Conservation (phyloP, 2,797 vertebrate genomes). For the Decapterus maruadsi region DNA sequence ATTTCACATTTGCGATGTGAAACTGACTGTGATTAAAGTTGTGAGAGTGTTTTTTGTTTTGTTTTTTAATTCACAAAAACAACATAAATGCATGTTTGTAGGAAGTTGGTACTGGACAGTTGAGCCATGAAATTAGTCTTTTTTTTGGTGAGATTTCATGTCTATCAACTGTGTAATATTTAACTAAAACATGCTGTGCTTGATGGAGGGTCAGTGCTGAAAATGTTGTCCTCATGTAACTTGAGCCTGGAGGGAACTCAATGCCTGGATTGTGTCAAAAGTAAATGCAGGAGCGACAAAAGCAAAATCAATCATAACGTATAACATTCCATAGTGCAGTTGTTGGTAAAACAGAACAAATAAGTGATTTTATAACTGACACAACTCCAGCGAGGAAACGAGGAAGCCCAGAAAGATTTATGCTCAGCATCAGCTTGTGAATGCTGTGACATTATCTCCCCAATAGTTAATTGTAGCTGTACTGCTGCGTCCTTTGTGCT, state of each 20-base stretch:
- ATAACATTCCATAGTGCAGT: not conserved
- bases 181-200: constrained; percentile 12
- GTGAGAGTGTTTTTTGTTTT: not conserved
- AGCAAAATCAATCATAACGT: not conserved
- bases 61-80: not conserved
- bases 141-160: not conserved
- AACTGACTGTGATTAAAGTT: constrained; percentile 1
- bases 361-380: constrained; percentile 18
- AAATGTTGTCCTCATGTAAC: constrained; percentile 10
- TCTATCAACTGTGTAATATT: not conserved
- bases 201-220: constrained; percentile 6
- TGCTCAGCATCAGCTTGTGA: constrained; percentile 23
- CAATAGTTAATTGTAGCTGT: constrained; percentile 49
- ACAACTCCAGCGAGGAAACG: constrained; percentile 17
- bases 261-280: constrained; percentile 25
- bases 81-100: not conserved
- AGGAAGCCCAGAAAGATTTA: constrained; percentile 31
- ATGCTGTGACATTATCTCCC: constrained; percentile 52
- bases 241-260: not conserved
- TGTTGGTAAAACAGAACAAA: constrained; percentile 6
- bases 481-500: constrained; percentile 36
- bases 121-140: not conserved
- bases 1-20: not conserved
- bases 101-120: not conserved
- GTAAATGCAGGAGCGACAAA: not conserved